Conservation (phyloP, 2,113 vertebrate genomes). For the Megaptera novaeangliae region DNA sequence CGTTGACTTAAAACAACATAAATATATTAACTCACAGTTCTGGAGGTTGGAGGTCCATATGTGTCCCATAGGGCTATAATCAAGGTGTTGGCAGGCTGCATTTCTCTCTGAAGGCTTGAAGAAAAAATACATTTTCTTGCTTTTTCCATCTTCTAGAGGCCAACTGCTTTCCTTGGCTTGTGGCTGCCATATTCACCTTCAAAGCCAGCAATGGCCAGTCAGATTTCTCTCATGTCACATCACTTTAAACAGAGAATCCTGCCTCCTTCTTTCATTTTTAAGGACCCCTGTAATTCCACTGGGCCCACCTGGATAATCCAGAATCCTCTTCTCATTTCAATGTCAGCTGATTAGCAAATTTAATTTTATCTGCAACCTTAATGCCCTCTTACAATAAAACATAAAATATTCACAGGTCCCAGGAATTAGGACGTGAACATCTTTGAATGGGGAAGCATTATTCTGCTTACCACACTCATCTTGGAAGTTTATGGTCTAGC, state of each 20-base stretch:
- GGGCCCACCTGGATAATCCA: background rate
- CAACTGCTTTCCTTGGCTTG: background rate
- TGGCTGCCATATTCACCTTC: background rate
- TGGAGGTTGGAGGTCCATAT: background rate
- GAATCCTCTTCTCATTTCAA: background rate
- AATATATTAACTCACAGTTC: background rate
- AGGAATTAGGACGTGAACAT: accelerated
- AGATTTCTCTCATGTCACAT: background rate
- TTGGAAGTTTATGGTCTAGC: background rate
- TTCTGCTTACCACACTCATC: background rate
- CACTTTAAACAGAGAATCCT: background rate
- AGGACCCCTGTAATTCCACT: background rate
- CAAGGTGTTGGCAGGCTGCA: background rate
- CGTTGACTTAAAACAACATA: background rate
- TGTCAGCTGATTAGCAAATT: background rate
- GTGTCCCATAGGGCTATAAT: background rate
- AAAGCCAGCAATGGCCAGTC: background rate
- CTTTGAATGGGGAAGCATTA: background rate
- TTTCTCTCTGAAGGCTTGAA: background rate
- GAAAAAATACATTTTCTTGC: background rate
- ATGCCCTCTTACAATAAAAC: background rate
- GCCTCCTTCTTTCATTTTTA: background rate
- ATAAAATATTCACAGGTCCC: background rate
- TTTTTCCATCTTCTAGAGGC: background rate
- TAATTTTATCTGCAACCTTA: background rate